A percentile compares a stretch with the other conserved stretches of the same genome.
Conservation (phyloP, 2,888 invertebrate species). For the Eupithecia dodoneata region DNA sequence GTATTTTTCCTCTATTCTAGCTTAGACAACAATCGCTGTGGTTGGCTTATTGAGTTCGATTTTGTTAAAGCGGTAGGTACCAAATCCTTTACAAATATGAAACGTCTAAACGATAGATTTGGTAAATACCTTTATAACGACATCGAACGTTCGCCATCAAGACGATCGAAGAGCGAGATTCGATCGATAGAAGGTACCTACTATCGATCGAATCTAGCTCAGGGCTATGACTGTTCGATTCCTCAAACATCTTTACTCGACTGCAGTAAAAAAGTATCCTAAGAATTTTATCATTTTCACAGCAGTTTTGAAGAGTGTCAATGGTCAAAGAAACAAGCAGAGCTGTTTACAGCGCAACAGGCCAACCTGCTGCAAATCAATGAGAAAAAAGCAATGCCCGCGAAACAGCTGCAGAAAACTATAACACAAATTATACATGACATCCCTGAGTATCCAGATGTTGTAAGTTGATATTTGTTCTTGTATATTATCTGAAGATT, state of each 20-base stretch:
- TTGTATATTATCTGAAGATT: not conserved
- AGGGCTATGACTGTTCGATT: not conserved
- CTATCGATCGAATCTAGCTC: not conserved
- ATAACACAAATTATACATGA: slow-evolving; percentile 89
- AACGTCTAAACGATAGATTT: no score
- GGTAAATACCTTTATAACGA: not conserved
- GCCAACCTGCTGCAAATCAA: slow-evolving; percentile 92
- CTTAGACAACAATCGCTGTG: not conserved
- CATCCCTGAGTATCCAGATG: slow-evolving; percentile 92
- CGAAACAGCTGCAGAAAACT: slow-evolving; percentile 89
- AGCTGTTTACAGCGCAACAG: slow-evolving; percentile 94
- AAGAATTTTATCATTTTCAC: not conserved
- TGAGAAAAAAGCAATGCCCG: slow-evolving; percentile 90
- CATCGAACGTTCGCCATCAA: not conserved
- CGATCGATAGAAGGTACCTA: not conserved
- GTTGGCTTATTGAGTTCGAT: not conserved
- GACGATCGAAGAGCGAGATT: not conserved
- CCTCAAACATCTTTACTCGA: not conserved
- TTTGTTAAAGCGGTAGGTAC: no score
- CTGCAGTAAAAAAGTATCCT: not conserved
- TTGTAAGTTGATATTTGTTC: slow-evolving; percentile 83
- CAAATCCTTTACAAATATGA: no score
- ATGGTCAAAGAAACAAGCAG: slow-evolving; percentile 95
- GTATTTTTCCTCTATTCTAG: not conserved
- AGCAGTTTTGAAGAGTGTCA: slow-evolving; percentile 84